Evolutionary conservation across 2,888 invertebrate species (phyloP).

Genomic region (Sympetrum striolatum): DNA sequence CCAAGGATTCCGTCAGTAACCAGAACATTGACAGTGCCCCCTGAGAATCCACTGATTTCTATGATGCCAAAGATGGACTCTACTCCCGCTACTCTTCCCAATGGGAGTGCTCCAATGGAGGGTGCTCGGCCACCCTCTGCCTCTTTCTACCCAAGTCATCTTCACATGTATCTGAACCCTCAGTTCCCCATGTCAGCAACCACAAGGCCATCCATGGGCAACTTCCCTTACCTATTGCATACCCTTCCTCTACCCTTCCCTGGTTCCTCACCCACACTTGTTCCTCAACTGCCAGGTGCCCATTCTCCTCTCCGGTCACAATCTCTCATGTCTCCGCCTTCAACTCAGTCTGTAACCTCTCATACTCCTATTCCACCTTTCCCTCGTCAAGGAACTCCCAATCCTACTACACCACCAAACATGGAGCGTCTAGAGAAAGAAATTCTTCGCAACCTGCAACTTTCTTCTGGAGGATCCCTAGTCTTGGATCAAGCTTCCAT

Average conservation of each 20-base stretch:
- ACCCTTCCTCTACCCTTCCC: slow-evolving; percentile 62
- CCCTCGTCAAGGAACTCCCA: slow-evolving; percentile 52
- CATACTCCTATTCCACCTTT: background rate
- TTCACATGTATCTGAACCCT: slow-evolving; percentile 47
- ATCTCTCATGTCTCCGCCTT: background rate
- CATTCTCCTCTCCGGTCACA: background rate
- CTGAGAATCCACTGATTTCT: background rate
- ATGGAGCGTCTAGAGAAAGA: slow-evolving; percentile 73
- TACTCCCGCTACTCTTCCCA: background rate
- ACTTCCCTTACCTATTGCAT: slow-evolving; percentile 68
- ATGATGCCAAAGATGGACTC: slow-evolving; percentile 3
- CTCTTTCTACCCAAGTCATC: slow-evolving; percentile 42
- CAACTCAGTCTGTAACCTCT: background rate
- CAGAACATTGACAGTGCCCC: slow-evolving; percentile 45
- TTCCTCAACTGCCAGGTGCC: background rate
- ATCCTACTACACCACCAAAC: slow-evolving; percentile 54
- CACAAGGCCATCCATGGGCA: slow-evolving; percentile 55
- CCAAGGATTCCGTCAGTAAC: slow-evolving; percentile 47
- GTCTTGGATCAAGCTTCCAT: slow-evolving; percentile 60
- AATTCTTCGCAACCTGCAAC: slow-evolving; percentile 69
- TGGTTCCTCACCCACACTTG: background rate
- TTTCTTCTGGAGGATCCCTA: slow-evolving; percentile 72
- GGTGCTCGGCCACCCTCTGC: slow-evolving; percentile 32
- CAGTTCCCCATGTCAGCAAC: slow-evolving; percentile 46
- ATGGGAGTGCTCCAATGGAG: slow-evolving; percentile 44